Conservation (phyloP, 2,113 vertebrate species). For the Halichoerus grypus region DNA sequence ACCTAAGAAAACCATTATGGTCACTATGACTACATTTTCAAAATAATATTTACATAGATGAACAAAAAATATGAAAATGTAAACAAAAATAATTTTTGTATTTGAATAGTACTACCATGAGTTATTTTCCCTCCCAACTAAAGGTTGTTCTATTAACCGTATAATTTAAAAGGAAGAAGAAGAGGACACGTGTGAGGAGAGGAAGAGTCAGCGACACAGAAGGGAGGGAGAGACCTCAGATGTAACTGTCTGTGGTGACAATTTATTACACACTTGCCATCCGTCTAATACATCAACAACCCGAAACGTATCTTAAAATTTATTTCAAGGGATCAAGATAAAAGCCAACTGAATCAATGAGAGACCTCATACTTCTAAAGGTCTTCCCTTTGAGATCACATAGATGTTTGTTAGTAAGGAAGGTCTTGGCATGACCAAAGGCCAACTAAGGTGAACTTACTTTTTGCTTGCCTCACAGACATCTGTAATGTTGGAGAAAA, state of each 20-base stretch:
- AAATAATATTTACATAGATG: neutral
- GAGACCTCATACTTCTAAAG: neutral
- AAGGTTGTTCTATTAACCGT: neutral
- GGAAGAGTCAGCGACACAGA: neutral
- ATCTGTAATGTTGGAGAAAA: constrained; percentile 97
- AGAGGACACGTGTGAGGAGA: neutral
- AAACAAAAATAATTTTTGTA: neutral
- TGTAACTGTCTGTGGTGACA: neutral
- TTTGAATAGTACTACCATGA: neutral
- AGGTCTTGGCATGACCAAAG: neutral
- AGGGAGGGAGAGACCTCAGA: neutral
- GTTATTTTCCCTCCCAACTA: neutral
- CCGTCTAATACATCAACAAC: neutral
- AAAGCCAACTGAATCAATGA: neutral
- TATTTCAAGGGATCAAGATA: neutral
- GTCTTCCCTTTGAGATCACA: neutral
- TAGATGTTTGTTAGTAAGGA: neutral
- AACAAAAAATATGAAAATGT: neutral
- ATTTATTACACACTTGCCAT: neutral
- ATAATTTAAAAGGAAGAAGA: neutral
- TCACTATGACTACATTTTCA: neutral
- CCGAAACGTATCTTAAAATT: neutral
- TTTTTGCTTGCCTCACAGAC: constrained; percentile 96
- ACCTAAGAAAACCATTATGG: neutral
- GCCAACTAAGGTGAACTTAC: constrained; percentile 85